These are phyloP conservation scores for Amphiprion clarkii DNA, from an alignment of 2,797 vertebrate genomes.

Conservation along the genomic window DNA sequence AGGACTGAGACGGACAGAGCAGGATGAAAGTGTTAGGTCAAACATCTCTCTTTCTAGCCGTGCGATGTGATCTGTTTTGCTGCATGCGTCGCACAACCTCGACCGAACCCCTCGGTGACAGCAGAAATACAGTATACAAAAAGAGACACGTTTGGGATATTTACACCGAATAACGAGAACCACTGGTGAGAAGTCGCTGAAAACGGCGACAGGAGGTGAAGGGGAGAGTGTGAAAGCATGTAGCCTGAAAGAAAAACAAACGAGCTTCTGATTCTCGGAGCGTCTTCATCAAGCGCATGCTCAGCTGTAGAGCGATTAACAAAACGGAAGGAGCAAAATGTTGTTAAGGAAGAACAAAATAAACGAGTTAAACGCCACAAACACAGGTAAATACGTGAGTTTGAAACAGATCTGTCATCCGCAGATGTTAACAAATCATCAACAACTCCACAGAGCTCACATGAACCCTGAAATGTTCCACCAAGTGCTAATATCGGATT, in stretches of 20 bases:
- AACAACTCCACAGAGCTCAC: slow-evolving; percentile 18
- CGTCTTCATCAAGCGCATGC: slow-evolving; percentile 57
- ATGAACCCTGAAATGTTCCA: slow-evolving; percentile 29
- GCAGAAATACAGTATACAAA: slow-evolving; percentile 66
- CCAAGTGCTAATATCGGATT: slow-evolving; percentile 39
- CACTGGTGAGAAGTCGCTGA: slow-evolving; percentile 46
- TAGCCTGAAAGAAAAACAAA: slow-evolving; percentile 49
- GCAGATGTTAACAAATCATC: slow-evolving; percentile 13
- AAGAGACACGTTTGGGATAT: slow-evolving; percentile 75
- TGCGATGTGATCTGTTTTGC: slow-evolving; percentile 57
- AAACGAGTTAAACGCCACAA: slow-evolving; percentile 46
- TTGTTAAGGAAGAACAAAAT: slow-evolving; percentile 11
- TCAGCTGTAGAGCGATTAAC: slow-evolving; percentile 49
- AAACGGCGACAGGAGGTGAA: slow-evolving; percentile 31
- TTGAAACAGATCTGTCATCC: slow-evolving; percentile 38
- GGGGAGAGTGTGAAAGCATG: slow-evolving; percentile 26
- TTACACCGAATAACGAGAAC: slow-evolving; percentile 76
- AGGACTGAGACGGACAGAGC: slow-evolving; percentile 52
- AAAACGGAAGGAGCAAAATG: slow-evolving; percentile 11
- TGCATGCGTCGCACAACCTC: slow-evolving; percentile 71
- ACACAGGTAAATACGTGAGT: slow-evolving; percentile 53
- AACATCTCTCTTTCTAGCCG: slow-evolving; percentile 56
- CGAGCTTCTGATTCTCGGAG: slow-evolving; percentile 38
- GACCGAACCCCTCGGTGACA: slow-evolving; percentile 41
- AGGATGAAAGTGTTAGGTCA: slow-evolving; percentile 51